A percentile compares a stretch with the other conserved stretches of the same genome.
Conservation (phyloP, 2,888 invertebrate species). For the Arrhopalites spinosus region DNA sequence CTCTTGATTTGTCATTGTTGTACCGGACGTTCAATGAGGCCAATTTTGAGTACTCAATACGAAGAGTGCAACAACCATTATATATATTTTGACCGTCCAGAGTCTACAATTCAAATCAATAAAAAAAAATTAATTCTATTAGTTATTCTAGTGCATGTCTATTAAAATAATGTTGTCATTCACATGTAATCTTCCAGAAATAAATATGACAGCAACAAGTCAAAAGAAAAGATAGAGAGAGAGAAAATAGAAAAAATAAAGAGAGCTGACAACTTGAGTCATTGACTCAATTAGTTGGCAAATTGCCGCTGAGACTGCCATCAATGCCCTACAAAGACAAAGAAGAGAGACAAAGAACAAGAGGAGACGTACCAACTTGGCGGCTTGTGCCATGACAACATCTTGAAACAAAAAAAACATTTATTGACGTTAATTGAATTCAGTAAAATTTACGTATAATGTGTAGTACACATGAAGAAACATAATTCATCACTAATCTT, state of each 20-base stretch:
- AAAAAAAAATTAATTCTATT: constrained; percentile 8
- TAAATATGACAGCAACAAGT: neutral
- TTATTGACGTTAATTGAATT: too few relatives aligned
- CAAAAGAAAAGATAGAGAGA: neutral
- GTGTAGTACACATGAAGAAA: too few relatives aligned
- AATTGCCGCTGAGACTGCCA: neutral
- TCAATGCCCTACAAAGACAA: constrained; percentile 10
- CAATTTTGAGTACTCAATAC: constrained; percentile 99
- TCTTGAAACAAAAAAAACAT: too few relatives aligned
- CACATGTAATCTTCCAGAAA: neutral
- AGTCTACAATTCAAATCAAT: constrained; percentile 65
- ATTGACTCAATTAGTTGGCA: too few relatives aligned
- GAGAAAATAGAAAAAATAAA: neutral
- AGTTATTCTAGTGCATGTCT: neutral
- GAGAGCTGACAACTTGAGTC: neutral
- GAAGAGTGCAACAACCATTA: constrained; percentile 98
- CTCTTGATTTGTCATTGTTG: constrained; percentile 99
- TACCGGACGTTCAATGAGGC: constrained; percentile 97
- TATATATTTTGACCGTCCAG: constrained; percentile 99
- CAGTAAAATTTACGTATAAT: too few relatives aligned
- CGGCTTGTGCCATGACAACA: constrained; percentile 72
- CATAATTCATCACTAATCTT: too few relatives aligned
- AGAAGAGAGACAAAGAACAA: constrained; percentile 6
- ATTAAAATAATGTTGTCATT: too few relatives aligned
- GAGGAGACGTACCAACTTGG: constrained; percentile 93